A percentile compares a stretch with the other conserved stretches of the same genome.
Evolutionary conservation across 2,113 vertebrate genomes (phyloP).

Genomic region (Piaya cayana): DNA sequence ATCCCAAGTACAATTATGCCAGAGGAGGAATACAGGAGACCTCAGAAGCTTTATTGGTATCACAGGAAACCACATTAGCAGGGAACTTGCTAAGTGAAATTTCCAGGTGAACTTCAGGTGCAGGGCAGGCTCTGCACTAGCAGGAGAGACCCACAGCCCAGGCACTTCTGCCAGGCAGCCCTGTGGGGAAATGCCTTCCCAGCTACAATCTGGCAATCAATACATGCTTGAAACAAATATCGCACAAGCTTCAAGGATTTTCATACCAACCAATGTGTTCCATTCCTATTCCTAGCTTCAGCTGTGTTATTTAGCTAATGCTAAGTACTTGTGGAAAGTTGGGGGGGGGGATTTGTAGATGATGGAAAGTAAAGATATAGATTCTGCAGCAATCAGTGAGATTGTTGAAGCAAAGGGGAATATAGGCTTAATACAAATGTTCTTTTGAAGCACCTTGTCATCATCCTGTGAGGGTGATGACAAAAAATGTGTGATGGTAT

Average conservation of each 20-base stretch:
- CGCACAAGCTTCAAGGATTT: not conserved
- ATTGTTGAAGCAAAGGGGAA: not conserved
- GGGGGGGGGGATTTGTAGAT: not conserved
- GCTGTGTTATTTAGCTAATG: not conserved
- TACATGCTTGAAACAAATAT: not conserved
- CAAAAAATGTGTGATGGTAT: not conserved
- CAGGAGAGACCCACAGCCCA: not conserved
- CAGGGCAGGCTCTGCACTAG: fast-evolving
- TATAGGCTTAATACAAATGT: not conserved
- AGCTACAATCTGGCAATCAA: not conserved
- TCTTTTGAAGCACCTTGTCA: not conserved
- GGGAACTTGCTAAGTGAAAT: not conserved
- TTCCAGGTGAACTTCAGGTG: not conserved
- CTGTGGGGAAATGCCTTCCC: not conserved
- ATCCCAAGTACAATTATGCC: not conserved
- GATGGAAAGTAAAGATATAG: not conserved
- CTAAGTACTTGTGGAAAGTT: not conserved
- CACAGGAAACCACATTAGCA: not conserved
- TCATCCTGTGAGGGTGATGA: not conserved
- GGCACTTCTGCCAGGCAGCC: not conserved
- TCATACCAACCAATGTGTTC: not conserved
- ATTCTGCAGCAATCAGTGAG: not conserved
- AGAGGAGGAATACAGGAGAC: not conserved
- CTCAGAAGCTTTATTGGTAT: not conserved
- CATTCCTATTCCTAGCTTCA: not conserved